Evolutionary conservation across 2,797 vertebrate genomes (phyloP).

Genomic region (Podarcis siculus): DNA sequence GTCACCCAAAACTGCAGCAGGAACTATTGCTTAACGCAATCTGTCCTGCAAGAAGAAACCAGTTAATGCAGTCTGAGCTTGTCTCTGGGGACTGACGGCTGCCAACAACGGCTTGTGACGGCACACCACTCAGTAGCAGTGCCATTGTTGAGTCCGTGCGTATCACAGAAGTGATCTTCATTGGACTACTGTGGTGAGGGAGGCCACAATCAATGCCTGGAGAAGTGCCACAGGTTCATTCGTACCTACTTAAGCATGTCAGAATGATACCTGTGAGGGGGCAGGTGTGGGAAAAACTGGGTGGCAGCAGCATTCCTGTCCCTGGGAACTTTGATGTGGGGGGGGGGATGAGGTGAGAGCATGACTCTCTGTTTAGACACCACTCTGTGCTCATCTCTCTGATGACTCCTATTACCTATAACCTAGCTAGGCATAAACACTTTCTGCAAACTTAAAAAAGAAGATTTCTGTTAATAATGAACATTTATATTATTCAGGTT

Average conservation of each 20-base stretch:
- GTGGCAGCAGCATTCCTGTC: background rate
- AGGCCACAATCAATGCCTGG: conserved; percentile 11
- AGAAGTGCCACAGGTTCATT: background rate
- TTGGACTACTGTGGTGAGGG: background rate
- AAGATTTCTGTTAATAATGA: background rate
- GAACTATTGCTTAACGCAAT: background rate
- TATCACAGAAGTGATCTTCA: background rate
- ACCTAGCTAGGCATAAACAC: background rate
- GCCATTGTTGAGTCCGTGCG: background rate
- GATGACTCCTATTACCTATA: background rate
- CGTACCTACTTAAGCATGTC: conserved; percentile 12
- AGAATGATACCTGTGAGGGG: background rate
- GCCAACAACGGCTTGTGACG: background rate
- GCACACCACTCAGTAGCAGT: background rate
- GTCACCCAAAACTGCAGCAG: background rate
- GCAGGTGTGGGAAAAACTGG: background rate
- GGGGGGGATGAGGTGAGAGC: background rate
- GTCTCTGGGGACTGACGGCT: no score
- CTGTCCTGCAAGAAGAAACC: background rate
- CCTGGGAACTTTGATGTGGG: background rate
- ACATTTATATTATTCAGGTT: background rate
- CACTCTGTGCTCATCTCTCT: background rate
- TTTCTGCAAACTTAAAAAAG: background rate
- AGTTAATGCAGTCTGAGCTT: background rate
- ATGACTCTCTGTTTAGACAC: background rate